These are phyloP conservation scores for Phaethon lepturus DNA, from an alignment of 2,113 vertebrate genomes.

Conservation along the genomic window DNA sequence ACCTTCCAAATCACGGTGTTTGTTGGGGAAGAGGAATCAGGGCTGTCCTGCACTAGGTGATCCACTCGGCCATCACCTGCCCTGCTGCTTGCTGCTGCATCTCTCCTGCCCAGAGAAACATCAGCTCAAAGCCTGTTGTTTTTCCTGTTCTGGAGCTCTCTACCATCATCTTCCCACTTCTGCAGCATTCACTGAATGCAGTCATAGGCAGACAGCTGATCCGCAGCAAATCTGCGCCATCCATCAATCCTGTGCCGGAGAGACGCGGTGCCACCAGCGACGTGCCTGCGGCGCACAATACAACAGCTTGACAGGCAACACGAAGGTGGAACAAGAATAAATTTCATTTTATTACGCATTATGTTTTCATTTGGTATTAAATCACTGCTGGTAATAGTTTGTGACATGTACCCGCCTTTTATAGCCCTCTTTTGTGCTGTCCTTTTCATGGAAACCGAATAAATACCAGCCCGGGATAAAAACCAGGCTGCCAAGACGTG, in stretches of 20 bases:
- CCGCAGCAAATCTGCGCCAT: not conserved
- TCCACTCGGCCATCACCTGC: rapidly evolving
- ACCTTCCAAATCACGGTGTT: not conserved
- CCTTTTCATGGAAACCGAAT: not conserved
- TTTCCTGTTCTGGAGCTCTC: not conserved
- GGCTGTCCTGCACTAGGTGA: not conserved
- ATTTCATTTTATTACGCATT: not conserved
- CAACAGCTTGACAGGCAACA: slow-evolving; percentile 3
- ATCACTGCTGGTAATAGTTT: not conserved
- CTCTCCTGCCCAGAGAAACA: not conserved
- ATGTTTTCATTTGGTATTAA: not conserved
- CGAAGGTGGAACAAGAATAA: not conserved
- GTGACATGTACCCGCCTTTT: not conserved
- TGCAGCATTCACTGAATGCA: not conserved
- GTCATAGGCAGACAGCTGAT: not conserved
- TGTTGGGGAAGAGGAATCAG: not conserved
- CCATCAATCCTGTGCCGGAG: not conserved
- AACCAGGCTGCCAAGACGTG: not conserved
- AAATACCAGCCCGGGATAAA: not conserved
- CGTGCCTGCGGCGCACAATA: rapidly evolving
- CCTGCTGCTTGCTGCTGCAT: not conserved
- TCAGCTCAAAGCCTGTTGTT: not conserved
- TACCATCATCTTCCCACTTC: not conserved
- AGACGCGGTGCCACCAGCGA: not conserved
- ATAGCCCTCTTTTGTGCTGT: not conserved